Evolutionary conservation across 1,140 invertebrate genomes (phyloP), one percentile per base, ranked within the genome.

Genomic region (Parapsyche elsis): DNA sequence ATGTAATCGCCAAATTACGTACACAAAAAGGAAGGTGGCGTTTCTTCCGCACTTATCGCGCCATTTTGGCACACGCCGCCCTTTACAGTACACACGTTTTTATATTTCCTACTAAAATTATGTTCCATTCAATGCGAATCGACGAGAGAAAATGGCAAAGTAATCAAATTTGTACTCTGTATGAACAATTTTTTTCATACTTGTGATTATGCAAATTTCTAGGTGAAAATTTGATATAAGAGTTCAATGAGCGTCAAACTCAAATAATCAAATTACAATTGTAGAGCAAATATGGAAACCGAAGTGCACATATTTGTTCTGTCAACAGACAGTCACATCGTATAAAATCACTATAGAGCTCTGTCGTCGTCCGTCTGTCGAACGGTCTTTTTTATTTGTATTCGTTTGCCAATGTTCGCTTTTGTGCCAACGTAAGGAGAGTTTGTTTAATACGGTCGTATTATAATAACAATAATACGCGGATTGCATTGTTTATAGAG

Each of bases 281-380:
- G 49, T 16, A 53, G 49, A 53, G 16, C 49, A 53, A 53, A 53
- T 53, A 53, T 53, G 49, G 49, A 53, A 53, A 53, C 49, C 49
- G 49, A 14, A 1, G 49, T 53, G 49, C 10, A 53, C 49, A 53
- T 53, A 53, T 53, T 53, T 53, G 16, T 16, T 16, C 49, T 53
- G 12, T 53, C 30, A 38, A 38, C 30, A 38, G 30, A 16, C 49
- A 53, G 2, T 5, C 49, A 10, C 49, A 16, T 5, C 49, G 49
- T 16, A 53, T 53, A 53, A 12, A 53, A 12, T 14, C 49, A 53
- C 49, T 38, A 38, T 38, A 4, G 30, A 38, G 30, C 30, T 7
- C 7, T 38, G 30, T 38, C 30, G 30, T 38, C 30, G 30, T 38
- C 30, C 7, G 30, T 38, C 30, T 38, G 30, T 38, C 30, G n/a